A percentile compares a stretch with the other conserved stretches of the same genome.
phyloP scores from a whole-genome alignment of 1,140 invertebrate species.

The Doryteuthis pealeii region DNA sequence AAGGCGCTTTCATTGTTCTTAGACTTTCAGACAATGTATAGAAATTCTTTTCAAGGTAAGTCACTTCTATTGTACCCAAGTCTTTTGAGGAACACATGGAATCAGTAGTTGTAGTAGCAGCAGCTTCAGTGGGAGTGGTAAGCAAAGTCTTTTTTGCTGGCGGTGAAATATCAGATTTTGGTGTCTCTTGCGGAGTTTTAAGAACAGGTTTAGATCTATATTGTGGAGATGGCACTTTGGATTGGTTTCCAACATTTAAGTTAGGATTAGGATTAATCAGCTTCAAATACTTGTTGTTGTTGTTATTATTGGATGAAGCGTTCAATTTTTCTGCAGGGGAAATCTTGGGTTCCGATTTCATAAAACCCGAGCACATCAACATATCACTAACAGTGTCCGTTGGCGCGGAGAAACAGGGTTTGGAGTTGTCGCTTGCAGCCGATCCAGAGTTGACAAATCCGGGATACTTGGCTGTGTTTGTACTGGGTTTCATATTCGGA shows the following conservation, averaged over 20 bases:
- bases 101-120: not conserved
- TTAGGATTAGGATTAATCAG: not conserved
- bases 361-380: too few relatives aligned
- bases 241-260: not conserved
- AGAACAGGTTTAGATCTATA: not conserved
- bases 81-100: not conserved
- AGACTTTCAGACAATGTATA: not conserved
- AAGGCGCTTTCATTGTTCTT: not conserved
- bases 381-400: too few relatives aligned
- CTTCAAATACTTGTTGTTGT: too few relatives aligned
- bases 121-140: not conserved
- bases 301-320: too few relatives aligned
- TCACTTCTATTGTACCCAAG: not conserved
- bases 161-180: not conserved
- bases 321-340: too few relatives aligned
- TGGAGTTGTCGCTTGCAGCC: too few relatives aligned
- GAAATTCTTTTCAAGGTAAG: conserved; percentile 3
- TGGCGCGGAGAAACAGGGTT: too few relatives aligned
- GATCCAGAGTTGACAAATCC: too few relatives aligned
- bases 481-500: too few relatives aligned
- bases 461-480: too few relatives aligned
- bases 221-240: not conserved
- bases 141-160: not conserved
- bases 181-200: not conserved
- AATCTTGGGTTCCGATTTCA: too few relatives aligned